Conservation (phyloP, 2,797 vertebrate genomes). For the Ambastaia sidthimunki region DNA sequence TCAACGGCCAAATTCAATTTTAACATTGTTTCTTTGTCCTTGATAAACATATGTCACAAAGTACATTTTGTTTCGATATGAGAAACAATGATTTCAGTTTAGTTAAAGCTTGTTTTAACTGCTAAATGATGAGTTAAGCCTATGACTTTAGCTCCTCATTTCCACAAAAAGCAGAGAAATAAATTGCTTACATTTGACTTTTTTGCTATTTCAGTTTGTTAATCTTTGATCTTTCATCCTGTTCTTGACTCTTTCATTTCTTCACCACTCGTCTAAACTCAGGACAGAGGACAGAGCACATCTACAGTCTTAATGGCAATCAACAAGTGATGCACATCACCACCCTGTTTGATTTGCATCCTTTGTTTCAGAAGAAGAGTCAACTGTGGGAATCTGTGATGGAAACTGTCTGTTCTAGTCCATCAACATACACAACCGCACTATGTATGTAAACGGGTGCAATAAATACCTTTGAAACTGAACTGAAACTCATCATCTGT, state of each 20-base stretch:
- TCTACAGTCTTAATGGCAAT: slow-evolving; percentile 28
- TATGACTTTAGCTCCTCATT: too few species aligned
- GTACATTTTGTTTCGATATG: not conserved
- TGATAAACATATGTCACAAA: not conserved
- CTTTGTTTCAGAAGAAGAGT: not conserved
- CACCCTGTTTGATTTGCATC: not conserved
- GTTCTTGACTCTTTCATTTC: not conserved
- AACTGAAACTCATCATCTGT: slow-evolving; percentile 29
- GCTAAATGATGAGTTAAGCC: too few species aligned
- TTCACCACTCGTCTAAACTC: not conserved
- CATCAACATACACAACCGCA: slow-evolving; percentile 17
- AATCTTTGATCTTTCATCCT: slow-evolving; percentile 47
- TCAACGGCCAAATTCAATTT: not conserved
- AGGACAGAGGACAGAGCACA: not conserved
- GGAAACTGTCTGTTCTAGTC: not conserved
- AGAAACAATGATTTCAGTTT: not conserved
- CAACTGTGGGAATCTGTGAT: not conserved
- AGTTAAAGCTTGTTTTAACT: too few species aligned
- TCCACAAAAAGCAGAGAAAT: too few species aligned
- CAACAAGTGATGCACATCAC: slow-evolving; percentile 1
- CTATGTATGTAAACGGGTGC: slow-evolving; percentile 29
- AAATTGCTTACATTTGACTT: too few species aligned
- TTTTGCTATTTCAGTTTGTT: not conserved
- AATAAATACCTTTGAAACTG: slow-evolving; percentile 23
- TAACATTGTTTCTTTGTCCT: not conserved